Base-by-base conservation (phyloP, 2,113 vertebrate species). In the Verasper variegatus region DNA sequence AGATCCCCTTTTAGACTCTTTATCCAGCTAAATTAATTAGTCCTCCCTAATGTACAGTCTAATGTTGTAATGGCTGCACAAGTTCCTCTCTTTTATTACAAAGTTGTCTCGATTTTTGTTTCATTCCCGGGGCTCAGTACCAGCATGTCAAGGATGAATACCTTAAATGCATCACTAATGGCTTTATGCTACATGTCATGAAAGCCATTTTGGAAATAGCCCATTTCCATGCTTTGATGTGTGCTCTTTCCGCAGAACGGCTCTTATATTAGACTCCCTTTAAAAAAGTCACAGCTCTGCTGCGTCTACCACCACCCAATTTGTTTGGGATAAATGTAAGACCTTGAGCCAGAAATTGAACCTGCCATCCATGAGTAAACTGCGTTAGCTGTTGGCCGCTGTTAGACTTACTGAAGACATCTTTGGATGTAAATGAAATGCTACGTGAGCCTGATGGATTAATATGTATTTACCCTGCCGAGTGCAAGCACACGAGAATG, bases 261-360 rank as follows among this genome's bases (percentile, higher is more conserved):
- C 64, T 72, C 66, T 31, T 72, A 71, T 71, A 77, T 89, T 79
- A 80, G 68, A 66, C 64, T 74, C 18, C 54, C 56, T 83, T 71
- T 83, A 66, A 82, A 51, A 81, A 66, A 77, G 70, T 80, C 76
- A 68, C 76, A 72, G 69, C 82, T 74, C 65, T 82, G 80, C 78
- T 70, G 77, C 68, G 56, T 73, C 65, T 69, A 62, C 80, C 60
- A 51, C 71, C 76, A 80, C 68, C 80, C 78, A 81, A 87, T 92
- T 84, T 87, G 75, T 86, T 79, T 84, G 49, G 82, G 76, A 90
- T 87, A 83, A 92, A 91, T 88, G 76, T 83, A 81, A 86, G 78
- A 88, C 79, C 76, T 84, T 86, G 80, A 89, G 79, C 80, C 59
- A 78, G 78, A 83, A 89, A 89, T 80, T 88, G 82, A 89, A 90